These are phyloP conservation scores for Cavia porcellus DNA, from an alignment of 2,113 vertebrate species.

Conservation along the genomic window DNA sequence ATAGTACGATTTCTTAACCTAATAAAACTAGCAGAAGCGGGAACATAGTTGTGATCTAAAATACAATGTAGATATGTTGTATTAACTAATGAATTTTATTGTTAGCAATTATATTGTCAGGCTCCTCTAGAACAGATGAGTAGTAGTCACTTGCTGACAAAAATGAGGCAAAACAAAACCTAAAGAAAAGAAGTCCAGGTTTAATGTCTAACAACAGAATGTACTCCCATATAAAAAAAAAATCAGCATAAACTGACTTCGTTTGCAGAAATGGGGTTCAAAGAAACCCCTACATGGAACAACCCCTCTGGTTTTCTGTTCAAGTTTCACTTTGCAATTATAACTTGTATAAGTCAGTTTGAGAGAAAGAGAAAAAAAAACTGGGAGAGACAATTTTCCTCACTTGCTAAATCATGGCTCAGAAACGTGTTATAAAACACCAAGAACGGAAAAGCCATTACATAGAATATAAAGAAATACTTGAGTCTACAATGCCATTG, in stretches of 20 bases:
- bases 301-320: conserved; percentile 70
- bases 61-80: conserved; percentile 15
- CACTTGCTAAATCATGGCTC: conserved; percentile 73
- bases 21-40: background rate
- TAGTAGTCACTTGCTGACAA: conserved; percentile 46
- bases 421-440: conserved; percentile 72
- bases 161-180: conserved; percentile 13
- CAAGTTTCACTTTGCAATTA: conserved; percentile 77
- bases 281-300: conserved; percentile 4
- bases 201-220: conserved; percentile 1
- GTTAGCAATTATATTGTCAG: conserved; percentile 20
- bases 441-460: conserved; percentile 89
- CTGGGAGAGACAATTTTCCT: conserved; percentile 56
- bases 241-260: background rate
- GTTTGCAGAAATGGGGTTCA: conserved; percentile 54
- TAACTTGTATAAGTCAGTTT: conserved; percentile 73
- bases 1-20: conserved; percentile 28
- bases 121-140: background rate
- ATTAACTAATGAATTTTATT: conserved; percentile 59
- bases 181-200: background rate
- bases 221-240: background rate
- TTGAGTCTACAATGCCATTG: conserved; percentile 78
- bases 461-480: conserved; percentile 82
- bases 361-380: background rate
- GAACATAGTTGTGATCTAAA: conserved; percentile 42